phyloP scores from a whole-genome alignment of 2,797 vertebrate genomes.

The Gymnothorax javanicus region DNA sequence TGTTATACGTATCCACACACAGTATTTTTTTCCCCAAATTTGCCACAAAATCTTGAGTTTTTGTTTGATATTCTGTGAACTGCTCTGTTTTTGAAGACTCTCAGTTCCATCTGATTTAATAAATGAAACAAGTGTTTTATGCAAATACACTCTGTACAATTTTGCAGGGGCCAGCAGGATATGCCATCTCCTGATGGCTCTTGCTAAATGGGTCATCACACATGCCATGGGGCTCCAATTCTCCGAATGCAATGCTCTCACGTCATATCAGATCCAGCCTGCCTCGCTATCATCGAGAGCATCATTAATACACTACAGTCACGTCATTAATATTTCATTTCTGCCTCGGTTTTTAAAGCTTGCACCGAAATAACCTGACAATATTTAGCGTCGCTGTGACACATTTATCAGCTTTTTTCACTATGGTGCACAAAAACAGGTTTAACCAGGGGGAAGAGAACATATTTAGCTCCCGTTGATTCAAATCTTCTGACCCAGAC shows the following conservation, averaged over 20 bases:
- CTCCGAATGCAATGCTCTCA: not conserved
- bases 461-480: constrained; percentile 45
- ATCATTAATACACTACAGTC: constrained; percentile 19
- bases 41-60: too few species aligned
- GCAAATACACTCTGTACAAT: too few species aligned
- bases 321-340: constrained; percentile 65
- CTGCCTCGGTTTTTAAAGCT: constrained; percentile 32
- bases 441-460: not conserved
- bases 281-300: not conserved
- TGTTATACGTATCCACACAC: too few species aligned
- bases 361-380: not conserved
- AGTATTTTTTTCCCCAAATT: too few species aligned
- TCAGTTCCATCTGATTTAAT: too few species aligned
- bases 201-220: constrained; percentile 20
- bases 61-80: too few species aligned
- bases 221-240: not conserved
- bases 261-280: not conserved
- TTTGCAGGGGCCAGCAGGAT: too few species aligned
- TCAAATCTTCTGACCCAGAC: constrained; percentile 59
- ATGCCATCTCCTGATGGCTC: too few species aligned
- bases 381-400: not conserved
- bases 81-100: too few species aligned
- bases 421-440: not conserved
- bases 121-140: too few species aligned
- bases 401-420: not conserved